Percentiles rank a stretch among this genome's conserved stretches.
Evolutionary conservation across 2,888 invertebrate species (phyloP).

Genomic region (Sarcophaga caerulescens): DNA sequence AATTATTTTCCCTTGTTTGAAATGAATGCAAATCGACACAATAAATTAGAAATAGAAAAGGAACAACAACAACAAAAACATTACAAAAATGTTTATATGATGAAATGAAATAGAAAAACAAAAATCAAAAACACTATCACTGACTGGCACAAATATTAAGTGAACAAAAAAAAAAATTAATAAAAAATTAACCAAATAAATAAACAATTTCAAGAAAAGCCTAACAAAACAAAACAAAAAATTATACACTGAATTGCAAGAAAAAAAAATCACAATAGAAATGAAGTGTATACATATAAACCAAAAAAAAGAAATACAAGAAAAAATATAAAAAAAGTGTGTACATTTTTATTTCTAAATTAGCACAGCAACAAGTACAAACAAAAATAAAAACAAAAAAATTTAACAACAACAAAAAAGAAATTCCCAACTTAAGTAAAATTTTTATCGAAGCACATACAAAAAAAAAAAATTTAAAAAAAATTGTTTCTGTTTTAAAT

Average conservation of each 20-base stretch:
- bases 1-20: slow-evolving; percentile 1
- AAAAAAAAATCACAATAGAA: neutral
- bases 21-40: slow-evolving; percentile 37
- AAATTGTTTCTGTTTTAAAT: too few relatives aligned
- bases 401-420: neutral
- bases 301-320: too few relatives aligned
- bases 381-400: neutral
- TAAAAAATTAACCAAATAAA: slow-evolving; percentile 16
- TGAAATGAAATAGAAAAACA: slow-evolving; percentile 31
- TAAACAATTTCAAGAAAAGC: slow-evolving; percentile 31
- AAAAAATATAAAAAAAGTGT: neutral
- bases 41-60: neutral
- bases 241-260: slow-evolving; percentile 7
- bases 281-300: slow-evolving; percentile 5
- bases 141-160: slow-evolving; percentile 58
- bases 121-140: slow-evolving; percentile 45
- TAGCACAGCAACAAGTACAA: neutral
- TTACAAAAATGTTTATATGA: slow-evolving; percentile 45
- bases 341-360: neutral
- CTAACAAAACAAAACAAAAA: slow-evolving; percentile 26
- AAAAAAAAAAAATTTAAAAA: neutral
- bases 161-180: slow-evolving; percentile 8
- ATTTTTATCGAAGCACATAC: neutral
- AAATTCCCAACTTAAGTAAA: neutral
- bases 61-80: slow-evolving; percentile 24